A percentile compares a stretch with the other conserved stretches of the same genome.
Conservation (phyloP, 2,113 vertebrate genomes). For the Laterallus jamaicensis region DNA sequence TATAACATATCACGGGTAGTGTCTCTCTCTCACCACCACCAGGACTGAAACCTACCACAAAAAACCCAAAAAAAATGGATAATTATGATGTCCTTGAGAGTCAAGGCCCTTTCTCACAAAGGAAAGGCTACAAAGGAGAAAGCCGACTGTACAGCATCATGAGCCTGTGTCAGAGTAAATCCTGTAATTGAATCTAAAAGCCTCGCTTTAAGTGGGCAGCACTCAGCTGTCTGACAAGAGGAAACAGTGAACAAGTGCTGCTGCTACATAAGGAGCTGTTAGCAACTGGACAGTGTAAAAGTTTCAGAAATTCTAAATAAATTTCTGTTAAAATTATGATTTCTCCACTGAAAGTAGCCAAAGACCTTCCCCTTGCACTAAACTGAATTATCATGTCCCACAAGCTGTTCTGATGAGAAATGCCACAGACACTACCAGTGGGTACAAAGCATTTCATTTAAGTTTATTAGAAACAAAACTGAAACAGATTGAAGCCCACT, state of each 20-base stretch:
- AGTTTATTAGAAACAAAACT: neutral
- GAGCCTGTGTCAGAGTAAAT: neutral
- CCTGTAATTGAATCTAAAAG: neutral
- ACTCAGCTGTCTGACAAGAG: neutral
- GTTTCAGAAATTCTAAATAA: neutral
- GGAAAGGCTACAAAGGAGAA: neutral
- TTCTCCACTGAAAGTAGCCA: neutral
- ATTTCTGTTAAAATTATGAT: accelerated
- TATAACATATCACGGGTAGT: neutral
- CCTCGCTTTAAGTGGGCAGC: neutral
- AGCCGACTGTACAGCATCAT: neutral
- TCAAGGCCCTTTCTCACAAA: neutral
- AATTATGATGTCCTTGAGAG: neutral
- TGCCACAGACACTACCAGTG: accelerated
- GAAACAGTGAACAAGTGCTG: neutral
- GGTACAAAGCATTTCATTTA: neutral
- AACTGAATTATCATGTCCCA: neutral
- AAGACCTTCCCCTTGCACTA: neutral
- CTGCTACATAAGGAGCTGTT: neutral
- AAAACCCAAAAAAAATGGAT: too few relatives aligned
- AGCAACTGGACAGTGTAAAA: neutral
- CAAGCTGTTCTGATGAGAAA: neutral
- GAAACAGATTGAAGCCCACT: neutral
- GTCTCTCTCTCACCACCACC: neutral
- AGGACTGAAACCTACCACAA: neutral